A percentile compares a stretch with the other conserved stretches of the same genome.
Conservation (phyloP, 2,888 invertebrate species). For the Synergus umbraculus region DNA sequence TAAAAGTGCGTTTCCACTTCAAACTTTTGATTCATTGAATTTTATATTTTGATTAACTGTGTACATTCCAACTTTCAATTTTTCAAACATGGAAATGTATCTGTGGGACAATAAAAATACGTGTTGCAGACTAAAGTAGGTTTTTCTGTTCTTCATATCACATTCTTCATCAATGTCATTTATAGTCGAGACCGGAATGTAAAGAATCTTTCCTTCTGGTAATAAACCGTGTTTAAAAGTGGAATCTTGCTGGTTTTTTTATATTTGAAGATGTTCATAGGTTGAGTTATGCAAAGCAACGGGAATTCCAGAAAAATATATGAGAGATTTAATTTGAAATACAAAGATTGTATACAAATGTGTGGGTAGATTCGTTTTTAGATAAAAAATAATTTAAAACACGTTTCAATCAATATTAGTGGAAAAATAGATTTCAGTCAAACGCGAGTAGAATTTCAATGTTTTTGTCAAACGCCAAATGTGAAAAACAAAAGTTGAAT, state of each 20-base stretch:
- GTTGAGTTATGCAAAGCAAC: not conserved
- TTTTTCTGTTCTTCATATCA: constrained; percentile 15
- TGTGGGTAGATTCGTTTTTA: too few species aligned
- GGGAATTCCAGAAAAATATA: not conserved
- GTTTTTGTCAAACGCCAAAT: too few species aligned
- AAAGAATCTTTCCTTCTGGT: not conserved
- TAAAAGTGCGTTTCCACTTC: not conserved
- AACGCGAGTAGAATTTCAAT: too few species aligned
- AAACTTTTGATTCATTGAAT: not conserved
- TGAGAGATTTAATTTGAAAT: not conserved
- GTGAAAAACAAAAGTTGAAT: too few species aligned
- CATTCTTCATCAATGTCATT: constrained; percentile 4
- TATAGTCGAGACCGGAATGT: constrained; percentile 6
- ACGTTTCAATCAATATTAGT: too few species aligned
- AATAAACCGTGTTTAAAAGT: constrained; percentile 17
- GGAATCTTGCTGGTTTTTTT: not conserved
- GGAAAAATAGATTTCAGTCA: too few species aligned
- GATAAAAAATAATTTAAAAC: too few species aligned
- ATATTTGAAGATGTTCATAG: not conserved
- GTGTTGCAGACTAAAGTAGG: not conserved
- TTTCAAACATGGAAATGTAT: too few species aligned
- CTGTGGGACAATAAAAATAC: not conserved
- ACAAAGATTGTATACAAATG: not conserved
- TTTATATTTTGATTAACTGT: too few species aligned
- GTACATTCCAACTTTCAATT: too few species aligned